Evolutionary conservation across 2,797 vertebrate species (phyloP).

Genomic region (Anguilla marmorata): DNA sequence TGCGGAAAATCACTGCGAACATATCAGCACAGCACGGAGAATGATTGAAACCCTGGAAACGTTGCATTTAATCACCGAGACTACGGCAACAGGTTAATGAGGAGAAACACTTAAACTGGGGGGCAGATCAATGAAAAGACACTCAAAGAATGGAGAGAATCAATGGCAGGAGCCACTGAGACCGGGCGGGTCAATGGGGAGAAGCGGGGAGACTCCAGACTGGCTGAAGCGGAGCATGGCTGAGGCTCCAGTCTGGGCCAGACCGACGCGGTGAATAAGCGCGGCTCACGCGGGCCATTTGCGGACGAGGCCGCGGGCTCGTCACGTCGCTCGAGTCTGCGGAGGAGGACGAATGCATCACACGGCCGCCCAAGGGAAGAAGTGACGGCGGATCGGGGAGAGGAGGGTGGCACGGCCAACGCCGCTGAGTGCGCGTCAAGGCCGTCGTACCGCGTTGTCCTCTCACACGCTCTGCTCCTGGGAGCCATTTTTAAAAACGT

Average conservation of each 20-base stretch:
- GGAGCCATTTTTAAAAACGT: background rate
- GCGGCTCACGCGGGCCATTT: no score
- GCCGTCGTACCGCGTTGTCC: constrained; percentile 19
- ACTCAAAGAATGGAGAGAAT: background rate
- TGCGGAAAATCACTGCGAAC: background rate
- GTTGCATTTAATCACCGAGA: background rate
- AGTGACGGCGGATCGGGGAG: constrained; percentile 47
- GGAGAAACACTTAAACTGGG: background rate
- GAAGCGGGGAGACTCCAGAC: background rate
- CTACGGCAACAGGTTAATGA: background rate
- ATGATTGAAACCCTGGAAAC: background rate
- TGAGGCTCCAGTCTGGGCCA: background rate
- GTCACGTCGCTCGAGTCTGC: background rate
- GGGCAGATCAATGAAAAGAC: background rate
- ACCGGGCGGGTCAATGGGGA: background rate
- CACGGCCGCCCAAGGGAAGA: constrained; percentile 37
- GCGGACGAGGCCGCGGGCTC: background rate
- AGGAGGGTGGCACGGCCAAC: constrained; percentile 46
- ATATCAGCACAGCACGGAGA: background rate
- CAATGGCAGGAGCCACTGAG: background rate
- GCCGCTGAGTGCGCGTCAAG: constrained; percentile 36
- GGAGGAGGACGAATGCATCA: constrained; percentile 31
- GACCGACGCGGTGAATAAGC: background rate
- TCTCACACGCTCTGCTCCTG: background rate
- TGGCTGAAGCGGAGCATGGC: background rate